phyloP scores from a whole-genome alignment of 1,140 invertebrate species.

The Zaprionus inermis region DNA sequence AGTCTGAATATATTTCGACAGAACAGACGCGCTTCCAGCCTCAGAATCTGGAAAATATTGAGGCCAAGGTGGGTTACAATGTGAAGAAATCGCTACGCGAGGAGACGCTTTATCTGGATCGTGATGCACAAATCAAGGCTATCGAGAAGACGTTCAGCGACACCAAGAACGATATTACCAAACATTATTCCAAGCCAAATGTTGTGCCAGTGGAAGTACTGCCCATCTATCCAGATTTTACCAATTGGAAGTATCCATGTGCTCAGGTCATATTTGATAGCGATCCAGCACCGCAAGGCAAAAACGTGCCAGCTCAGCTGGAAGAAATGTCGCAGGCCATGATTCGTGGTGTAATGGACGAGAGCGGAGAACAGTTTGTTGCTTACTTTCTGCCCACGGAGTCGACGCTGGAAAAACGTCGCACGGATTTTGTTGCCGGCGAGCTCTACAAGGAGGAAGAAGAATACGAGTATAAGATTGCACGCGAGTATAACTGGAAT shows the following conservation, averaged over 20 bases:
- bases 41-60: slow-evolving; percentile 97
- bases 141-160: slow-evolving; percentile 99
- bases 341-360: slow-evolving; percentile 99
- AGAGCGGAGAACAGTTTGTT: slow-evolving; percentile 99
- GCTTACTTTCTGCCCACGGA: slow-evolving; percentile 98
- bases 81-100: slow-evolving; percentile 98
- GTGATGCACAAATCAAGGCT: slow-evolving; percentile 98
- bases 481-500: slow-evolving; percentile 98
- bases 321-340: slow-evolving; percentile 99
- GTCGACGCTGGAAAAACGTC: slow-evolving; percentile 94
- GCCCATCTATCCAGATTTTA: slow-evolving; percentile 97
- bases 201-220: slow-evolving; percentile 96
- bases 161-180: slow-evolving; percentile 92
- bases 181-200: slow-evolving; percentile 97
- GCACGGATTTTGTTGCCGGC: slow-evolving; percentile 90
- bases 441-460: slow-evolving; percentile 96
- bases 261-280: slow-evolving; percentile 99
- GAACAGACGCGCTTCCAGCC: slow-evolving; percentile 99
- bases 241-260: slow-evolving; percentile 98
- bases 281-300: slow-evolving; percentile 94
- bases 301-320: slow-evolving; percentile 92
- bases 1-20: slow-evolving; percentile 99
- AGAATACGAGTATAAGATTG: slow-evolving; percentile 97
- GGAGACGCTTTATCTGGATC: slow-evolving; percentile 97
- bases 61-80: slow-evolving; percentile 99